Percentiles rank a stretch among this genome's conserved stretches.
Conservation (phyloP, 2,113 vertebrate genomes). For the Stegastes partitus region DNA sequence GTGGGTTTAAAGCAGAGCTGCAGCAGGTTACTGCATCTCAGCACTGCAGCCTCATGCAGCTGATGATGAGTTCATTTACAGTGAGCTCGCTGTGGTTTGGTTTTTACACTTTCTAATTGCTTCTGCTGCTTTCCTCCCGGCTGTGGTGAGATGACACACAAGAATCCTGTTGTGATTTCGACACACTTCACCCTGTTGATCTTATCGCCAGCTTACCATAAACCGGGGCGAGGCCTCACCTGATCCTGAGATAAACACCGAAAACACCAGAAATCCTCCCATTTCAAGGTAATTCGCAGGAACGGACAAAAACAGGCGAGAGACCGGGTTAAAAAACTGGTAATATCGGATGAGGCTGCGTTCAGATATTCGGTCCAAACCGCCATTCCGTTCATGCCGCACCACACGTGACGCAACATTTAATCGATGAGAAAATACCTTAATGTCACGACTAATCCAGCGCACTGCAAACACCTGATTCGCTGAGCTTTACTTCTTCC, state of each 20-base stretch:
- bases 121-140: background rate
- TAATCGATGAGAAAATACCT: background rate
- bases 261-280: background rate
- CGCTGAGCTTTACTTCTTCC: constrained; percentile 12
- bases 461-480: background rate
- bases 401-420: background rate
- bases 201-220: constrained; percentile 3
- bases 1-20: background rate
- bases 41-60: background rate
- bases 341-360: constrained; percentile 23
- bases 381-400: constrained; percentile 13
- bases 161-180: constrained; percentile 11
- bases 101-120: constrained; percentile 5
- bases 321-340: background rate
- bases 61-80: background rate
- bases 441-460: constrained; percentile 13
- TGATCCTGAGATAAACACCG: constrained; percentile 17
- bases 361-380: constrained; percentile 22
- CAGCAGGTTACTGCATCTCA: background rate
- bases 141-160: constrained; percentile 1
- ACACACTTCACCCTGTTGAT: constrained; percentile 12
- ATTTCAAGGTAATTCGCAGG: background rate
- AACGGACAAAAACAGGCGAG: background rate
- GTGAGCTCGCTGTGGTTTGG: background rate
- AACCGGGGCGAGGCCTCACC: background rate